Base-by-base conservation (phyloP, 92 coral and sea anemone species). In the Zoanthus solanderi region DNA sequence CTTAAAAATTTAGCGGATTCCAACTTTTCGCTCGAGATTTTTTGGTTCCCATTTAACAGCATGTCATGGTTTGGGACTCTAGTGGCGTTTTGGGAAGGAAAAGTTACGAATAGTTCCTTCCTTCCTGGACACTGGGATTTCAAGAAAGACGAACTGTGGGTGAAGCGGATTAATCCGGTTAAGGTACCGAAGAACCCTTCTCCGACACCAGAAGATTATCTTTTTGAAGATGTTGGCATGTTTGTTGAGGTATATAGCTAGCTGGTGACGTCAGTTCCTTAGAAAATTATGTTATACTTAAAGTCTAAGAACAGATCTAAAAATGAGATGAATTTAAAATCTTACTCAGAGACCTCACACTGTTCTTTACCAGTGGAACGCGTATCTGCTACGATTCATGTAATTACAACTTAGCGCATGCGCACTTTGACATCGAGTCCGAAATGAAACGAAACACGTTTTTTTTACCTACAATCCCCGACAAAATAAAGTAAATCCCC, bases 1-100 rank as follows among this genome's bases (percentile, higher is more conserved):
- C 90, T 92, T 54, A 75, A 89, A 72, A 2, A 48, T 61, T 80
- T 92, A 44, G 71, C 85, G 71, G 83, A 80, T 31, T 45, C 56
- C 1, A 89, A 92, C 92, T 92, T 90, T 90, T 92, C 94, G 17
- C 78, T 92, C 23, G 94, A 92, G 84, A 92, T 92, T 76, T 92
- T 92, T 52, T 92, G 94, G 94, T 89, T 92, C 66, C 92, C 92
- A 9, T 92, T 85, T 31, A 92, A 92, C 81, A 92, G 94, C 42
- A 37, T 92, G 88, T 48, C 54, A 28, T 92, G 94, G 94, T 5
- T 34, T 14, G 85, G 61, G 32, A 81, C 85, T 13, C 32, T 81
- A 42, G 14, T 44, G 1, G 75, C 85, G n/a, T 81, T 81, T 45
- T 31, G 0, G 48, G 44, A 58, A 50, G 80, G 80, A 34, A 87